Evolutionary conservation across 2,797 vertebrate species (phyloP).

Genomic region (Galago senegalensis): DNA sequence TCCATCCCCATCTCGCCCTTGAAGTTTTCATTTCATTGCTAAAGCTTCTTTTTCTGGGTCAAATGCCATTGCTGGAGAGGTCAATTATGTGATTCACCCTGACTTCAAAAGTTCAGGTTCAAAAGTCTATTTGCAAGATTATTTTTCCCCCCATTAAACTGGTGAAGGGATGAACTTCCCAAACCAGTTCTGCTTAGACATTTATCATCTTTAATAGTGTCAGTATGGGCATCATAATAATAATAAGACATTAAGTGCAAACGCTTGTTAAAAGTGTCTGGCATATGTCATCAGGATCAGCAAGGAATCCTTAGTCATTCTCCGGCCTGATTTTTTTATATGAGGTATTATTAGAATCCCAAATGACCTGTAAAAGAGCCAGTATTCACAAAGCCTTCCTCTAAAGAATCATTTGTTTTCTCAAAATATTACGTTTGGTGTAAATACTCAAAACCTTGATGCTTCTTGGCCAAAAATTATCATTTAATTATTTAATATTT

Average conservation of each 20-base stretch:
- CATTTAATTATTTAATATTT: slow-evolving; percentile 4
- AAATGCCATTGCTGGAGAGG: neutral
- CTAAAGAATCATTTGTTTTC: slow-evolving; percentile 64
- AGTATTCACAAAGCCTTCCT: slow-evolving; percentile 42
- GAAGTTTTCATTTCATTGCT: neutral
- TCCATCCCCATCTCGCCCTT: neutral
- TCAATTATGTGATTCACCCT: slow-evolving; percentile 3
- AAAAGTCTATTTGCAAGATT: slow-evolving; percentile 17
- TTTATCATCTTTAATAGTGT: slow-evolving; percentile 20
- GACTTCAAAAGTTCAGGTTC: neutral
- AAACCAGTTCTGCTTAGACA: neutral
- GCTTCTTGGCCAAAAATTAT: neutral
- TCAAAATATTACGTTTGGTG: neutral
- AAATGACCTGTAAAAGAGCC: slow-evolving; percentile 34
- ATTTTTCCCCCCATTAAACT: neutral
- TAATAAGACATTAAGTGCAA: slow-evolving; percentile 4
- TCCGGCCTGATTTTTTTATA: slow-evolving; percentile 59
- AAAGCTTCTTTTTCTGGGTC: slow-evolving; percentile 26
- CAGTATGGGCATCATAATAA: slow-evolving; percentile 35
- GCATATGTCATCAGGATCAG: slow-evolving; percentile 36
- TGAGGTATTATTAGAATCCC: slow-evolving; percentile 59
- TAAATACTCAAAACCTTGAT: neutral
- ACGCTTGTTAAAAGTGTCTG: slow-evolving; percentile 63
- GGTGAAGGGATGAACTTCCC: neutral
- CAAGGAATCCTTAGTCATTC: slow-evolving; percentile 62